phyloP scores from a whole-genome alignment of 2,113 vertebrate genomes.

The Myotis yumanensis region DNA sequence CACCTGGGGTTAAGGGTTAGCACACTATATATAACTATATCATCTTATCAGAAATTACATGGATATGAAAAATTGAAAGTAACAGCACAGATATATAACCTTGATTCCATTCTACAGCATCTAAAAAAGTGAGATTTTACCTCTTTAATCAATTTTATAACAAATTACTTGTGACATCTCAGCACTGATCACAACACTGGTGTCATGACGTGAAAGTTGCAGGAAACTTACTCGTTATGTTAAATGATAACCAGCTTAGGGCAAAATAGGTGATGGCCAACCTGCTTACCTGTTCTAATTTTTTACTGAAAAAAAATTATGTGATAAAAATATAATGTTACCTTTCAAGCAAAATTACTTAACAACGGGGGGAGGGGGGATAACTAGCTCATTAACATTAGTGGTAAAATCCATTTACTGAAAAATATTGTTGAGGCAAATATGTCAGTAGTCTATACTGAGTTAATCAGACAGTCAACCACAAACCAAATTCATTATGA shows the following conservation, averaged over 20 bases:
- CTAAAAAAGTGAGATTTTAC: not conserved
- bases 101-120: not conserved
- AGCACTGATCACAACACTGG: not conserved
- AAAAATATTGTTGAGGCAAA: not conserved
- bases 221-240: not conserved
- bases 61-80: conserved; percentile 12
- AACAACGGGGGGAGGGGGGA: not conserved
- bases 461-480: not conserved
- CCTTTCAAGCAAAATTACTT: conserved; percentile 36
- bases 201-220: not conserved
- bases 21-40: not conserved
- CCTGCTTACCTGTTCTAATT: not conserved
- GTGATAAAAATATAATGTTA: not conserved
- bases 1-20: not conserved
- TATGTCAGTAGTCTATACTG: not conserved
- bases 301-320: conserved; percentile 4
- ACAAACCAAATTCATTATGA: not conserved
- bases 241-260: not conserved
- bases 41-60: not conserved
- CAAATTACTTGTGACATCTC: not conserved
- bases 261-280: not conserved
- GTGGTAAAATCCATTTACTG: not conserved
- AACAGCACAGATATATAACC: not conserved
- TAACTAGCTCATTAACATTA: conserved; percentile 14
- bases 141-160: not conserved